Percentiles rank a stretch among this genome's conserved stretches.
phyloP scores from a whole-genome alignment of 2,888 invertebrate genomes.

The Drosophila meridionalis region DNA sequence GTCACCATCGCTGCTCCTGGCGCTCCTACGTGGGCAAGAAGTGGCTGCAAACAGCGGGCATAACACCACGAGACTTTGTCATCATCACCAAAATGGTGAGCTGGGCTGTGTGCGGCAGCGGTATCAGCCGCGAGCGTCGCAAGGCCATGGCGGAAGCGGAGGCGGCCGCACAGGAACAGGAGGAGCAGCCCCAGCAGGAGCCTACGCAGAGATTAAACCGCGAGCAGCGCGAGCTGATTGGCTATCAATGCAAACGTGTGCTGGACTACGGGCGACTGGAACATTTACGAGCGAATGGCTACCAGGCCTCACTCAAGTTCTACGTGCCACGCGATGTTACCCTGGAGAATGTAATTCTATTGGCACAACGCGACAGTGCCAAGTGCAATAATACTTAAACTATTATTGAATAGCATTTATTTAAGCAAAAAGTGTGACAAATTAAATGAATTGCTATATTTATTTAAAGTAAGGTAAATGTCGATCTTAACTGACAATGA shows the following conservation, averaged over 20 bases:
- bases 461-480: too few species aligned
- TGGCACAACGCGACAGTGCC: constrained; percentile 84
- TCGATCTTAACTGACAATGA: too few species aligned
- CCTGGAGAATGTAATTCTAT: constrained; percentile 92
- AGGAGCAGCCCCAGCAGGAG: constrained; percentile 34
- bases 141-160: constrained; percentile 67
- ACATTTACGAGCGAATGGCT: constrained; percentile 87
- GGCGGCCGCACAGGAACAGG: constrained; percentile 26
- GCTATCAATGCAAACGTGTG: constrained; percentile 90
- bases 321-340: constrained; percentile 89
- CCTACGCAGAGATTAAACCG: constrained; percentile 70
- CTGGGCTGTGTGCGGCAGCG: constrained; percentile 94
- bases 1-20: constrained; percentile 94
- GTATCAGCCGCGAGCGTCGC: constrained; percentile 86
- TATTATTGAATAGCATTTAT: not conserved
- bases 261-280: constrained; percentile 91
- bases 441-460: not conserved
- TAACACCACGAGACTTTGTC: constrained; percentile 88
- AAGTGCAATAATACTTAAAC: constrained; percentile 42
- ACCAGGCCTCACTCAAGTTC: constrained; percentile 87
- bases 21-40: constrained; percentile 89
- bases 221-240: constrained; percentile 87
- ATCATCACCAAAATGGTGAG: constrained; percentile 93
- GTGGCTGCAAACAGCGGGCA: constrained; percentile 87
- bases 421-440: not conserved